Evolutionary conservation across 2,797 vertebrate genomes (phyloP), one percentile per base, ranked within the genome.

Genomic region (Esox masquinongy): DNA sequence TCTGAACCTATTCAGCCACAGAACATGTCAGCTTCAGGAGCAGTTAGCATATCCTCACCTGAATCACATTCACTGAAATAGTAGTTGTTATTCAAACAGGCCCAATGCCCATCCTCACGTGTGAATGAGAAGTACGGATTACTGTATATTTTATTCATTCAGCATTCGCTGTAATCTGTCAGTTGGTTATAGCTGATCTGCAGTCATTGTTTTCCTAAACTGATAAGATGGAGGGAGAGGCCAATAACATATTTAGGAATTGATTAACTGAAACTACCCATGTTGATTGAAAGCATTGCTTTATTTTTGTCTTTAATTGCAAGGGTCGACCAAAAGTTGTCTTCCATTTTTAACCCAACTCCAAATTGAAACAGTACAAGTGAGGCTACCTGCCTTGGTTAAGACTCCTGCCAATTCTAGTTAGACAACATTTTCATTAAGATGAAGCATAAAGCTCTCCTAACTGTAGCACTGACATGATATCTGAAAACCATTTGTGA

Each of bases 31-130:
- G 31, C 47, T 59, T 66, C 14, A 71, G 22, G 29, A n/a, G 36
- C 82, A 39, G 50, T 82, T 86, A 68, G 31, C 82, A 64, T 84
- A 74, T 84, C 76, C 68, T 80, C 75, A 85, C 78, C 82, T 67
- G 50, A 74, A 31, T 49, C 73, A 29, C 77, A 81, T 14, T 76
- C 80, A 82, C 70, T 50, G 19, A 79, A 59, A 61, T 61, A 1
- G 70, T 81, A 79, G 80, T 87, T 88, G 85, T 84, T 80, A 85
- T 89, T 87, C 79, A 83, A 26, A 39, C 19, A 29, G 70, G 64
- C 72, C 56, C 22, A 12, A 4, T 22, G 15, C 7, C 76, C 63
- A 61, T 47, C 14, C 73, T 39, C 74, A 15, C 50, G 3, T 19
- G 5, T 6, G 1, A 19, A 16, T 66, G 17, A 76, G 68, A 36